Conservation (phyloP, 2,888 invertebrate genomes). For the Pollenia angustigena region DNA sequence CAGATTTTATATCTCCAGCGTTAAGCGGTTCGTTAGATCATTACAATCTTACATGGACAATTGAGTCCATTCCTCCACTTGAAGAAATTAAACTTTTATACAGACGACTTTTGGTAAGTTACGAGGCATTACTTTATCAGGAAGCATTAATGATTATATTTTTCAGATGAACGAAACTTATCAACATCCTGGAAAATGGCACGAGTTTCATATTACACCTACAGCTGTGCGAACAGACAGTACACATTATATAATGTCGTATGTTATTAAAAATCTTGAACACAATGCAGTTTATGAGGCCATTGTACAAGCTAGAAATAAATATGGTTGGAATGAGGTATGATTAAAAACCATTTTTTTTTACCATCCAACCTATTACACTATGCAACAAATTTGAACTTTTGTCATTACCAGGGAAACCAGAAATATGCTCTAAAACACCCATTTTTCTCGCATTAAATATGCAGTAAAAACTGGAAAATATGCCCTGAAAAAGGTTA, state of each 20-base stretch:
- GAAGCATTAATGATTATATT: neutral
- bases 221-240: constrained; percentile 82
- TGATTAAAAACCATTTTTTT: constrained; percentile 35
- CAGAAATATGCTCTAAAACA: no score
- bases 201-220: constrained; percentile 85
- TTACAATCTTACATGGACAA: constrained; percentile 88
- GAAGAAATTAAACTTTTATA: constrained; percentile 88
- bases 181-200: constrained; percentile 89
- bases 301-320: constrained; percentile 90
- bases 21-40: constrained; percentile 86
- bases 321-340: constrained; percentile 90
- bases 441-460: no score
- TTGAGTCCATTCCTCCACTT: constrained; percentile 88
- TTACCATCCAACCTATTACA: no score
- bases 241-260: constrained; percentile 86
- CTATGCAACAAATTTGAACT: no score
- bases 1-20: constrained; percentile 87
- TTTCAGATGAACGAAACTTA: constrained; percentile 89
- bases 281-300: constrained; percentile 90
- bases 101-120: constrained; percentile 86
- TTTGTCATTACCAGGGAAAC: no score
- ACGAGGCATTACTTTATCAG: neutral
- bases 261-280: constrained; percentile 87
- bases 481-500: no score
- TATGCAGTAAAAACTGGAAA: no score